Base-by-base conservation (phyloP, 2,888 invertebrate species). In the Caenorhabditis wallacei region DNA sequence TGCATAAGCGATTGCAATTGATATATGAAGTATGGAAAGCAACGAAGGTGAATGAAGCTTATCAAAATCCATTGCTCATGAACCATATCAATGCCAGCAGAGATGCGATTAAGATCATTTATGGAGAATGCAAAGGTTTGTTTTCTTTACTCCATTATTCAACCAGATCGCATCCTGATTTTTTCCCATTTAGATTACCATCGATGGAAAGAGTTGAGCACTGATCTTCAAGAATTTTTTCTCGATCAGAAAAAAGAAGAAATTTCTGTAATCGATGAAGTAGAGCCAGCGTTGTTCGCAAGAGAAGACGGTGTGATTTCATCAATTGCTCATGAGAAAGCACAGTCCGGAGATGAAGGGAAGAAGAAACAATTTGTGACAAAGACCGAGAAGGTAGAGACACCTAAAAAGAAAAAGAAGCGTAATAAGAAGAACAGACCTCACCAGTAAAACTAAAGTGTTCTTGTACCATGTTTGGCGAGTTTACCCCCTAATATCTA, bases 281-380 rank as follows among this genome's bases (percentile, higher is more conserved):
- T 37, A 0, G 57, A 66, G 26, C 66, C 70, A n/a, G 63, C 59
- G 7, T 13, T 59, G 56, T 82, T 69, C 30, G 82, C 82, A 3
- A 40, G 82, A 18, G 82, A 78, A 20, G 82, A 82, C 48, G 82
- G 82, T 8, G 82, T 82, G 8, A 63, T 82, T n/a, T 66, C 82
- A 13, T 64, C 66, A 46, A 16, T 82, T 43, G 56, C 78, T 13
- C 53, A 69, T 13, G 72, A 82, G 20, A 54, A 82, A 46, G 82
- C 82, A 7, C 20, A 48, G 3, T 72, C 72, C 1, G 78, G 68
- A 43, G 70, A 70, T 18, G 75, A 76, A 22, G 69, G 70, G 43
- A 81, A 81, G 64, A 81, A 75, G 51, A 69, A 70, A 51, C 61
- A 61, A 24, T 75, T 70, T 37, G 56, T 81, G 56, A 16, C 68